Evolutionary conservation across 2,113 vertebrate species (phyloP), one percentile per base, ranked within the genome.

Genomic region (Lampris incognitus): DNA sequence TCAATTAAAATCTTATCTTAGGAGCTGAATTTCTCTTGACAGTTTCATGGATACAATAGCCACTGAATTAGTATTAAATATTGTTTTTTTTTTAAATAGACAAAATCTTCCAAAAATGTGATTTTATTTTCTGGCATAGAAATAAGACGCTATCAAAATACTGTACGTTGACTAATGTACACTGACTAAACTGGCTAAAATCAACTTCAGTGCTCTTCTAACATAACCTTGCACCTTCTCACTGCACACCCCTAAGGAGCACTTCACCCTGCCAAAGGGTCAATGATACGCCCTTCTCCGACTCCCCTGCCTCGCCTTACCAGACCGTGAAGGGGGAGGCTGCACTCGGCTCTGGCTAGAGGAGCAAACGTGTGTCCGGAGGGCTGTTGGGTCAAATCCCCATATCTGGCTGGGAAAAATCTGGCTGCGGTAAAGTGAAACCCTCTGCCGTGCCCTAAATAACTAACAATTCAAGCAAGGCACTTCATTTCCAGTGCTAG

Each of bases 161-260:
- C 40, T 41, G 54, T 70, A 80, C 82, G 89, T 90, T 88, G 68
- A 74, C 38, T 41, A 60, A 89, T 85, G 84, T 55, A 84, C 87
- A 80, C 89, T 87, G 73, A 36, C 67, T 76, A 92, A 92, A 90
- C 89, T 87, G 73, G n/a, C 67, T 76, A 92, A 92, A 90, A 87
- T 86, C 83, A 89, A 85, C 87, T 89, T 83, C 79, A 70, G 85
- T 90, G 77, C 81, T 69, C 89, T 83, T 87, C 88, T 88, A 89
- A 92, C 88, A 86, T 85, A 93, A 90, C 84, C 69, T 87, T 90
- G 89, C 90, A 82, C 87, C 86, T 91, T 91, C 77, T 88, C 80
- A 64, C 65, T 62, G 69, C 64, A 46, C 56, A 73, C 90, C 92
- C 92, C 84, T 58, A 61, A 88, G 83, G 88, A 91, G 83, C 77